These are phyloP conservation scores for Stylophora pistillata DNA, from an alignment of 64 coral and sea anemone genomes.

Conservation along the genomic window DNA sequence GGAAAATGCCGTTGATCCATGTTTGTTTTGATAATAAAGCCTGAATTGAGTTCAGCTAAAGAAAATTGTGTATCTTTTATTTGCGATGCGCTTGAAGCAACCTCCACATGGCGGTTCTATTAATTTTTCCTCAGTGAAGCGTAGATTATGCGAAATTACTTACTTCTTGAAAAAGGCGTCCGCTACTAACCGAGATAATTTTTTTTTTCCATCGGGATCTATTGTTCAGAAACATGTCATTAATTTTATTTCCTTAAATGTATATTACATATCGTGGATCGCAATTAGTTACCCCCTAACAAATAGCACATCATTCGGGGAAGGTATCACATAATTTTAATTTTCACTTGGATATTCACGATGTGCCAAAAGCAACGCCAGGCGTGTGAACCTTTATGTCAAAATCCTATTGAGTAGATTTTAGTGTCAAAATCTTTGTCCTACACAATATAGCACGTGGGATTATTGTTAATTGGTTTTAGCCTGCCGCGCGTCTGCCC, in stretches of 20 bases:
- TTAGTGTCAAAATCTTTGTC: slow-evolving; percentile 30
- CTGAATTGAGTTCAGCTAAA: slow-evolving; percentile 22
- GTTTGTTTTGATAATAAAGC: slow-evolving; percentile 37
- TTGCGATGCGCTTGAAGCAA: slow-evolving; percentile 7
- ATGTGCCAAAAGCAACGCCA: slow-evolving; percentile 13
- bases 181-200: not conserved
- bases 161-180: not conserved
- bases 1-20: not conserved
- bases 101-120: not conserved
- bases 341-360: not conserved
- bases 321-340: not conserved
- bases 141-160: not conserved
- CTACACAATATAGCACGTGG: slow-evolving; percentile 41
- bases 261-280: not conserved
- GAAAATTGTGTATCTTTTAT: not conserved
- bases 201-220: not conserved
- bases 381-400: not conserved
- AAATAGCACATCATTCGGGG: not conserved
- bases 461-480: slow-evolving; percentile 4
- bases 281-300: not conserved
- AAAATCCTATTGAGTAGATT: slow-evolving; percentile 2
- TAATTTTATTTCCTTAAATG: no score
- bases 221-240: not conserved
- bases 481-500: not conserved
- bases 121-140: not conserved